phyloP scores from a whole-genome alignment of 2,797 vertebrate genomes.

The Chaetophractus vellerosus region DNA sequence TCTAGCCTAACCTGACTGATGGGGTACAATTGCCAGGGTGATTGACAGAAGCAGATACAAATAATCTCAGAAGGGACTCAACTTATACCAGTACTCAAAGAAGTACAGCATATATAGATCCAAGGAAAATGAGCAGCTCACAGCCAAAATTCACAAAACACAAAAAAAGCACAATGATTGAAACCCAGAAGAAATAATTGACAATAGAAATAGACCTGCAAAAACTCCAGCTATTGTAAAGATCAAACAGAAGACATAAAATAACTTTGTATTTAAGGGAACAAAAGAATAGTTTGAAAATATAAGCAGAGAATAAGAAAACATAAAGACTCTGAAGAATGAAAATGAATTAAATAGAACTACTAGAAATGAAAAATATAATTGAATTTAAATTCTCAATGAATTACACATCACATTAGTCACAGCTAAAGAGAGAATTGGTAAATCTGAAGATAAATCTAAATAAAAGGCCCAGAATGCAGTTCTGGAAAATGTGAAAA shows the following conservation, averaged over 20 bases:
- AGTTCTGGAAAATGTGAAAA: not conserved
- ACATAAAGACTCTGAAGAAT: not conserved
- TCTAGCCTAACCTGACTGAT: not conserved
- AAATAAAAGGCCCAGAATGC: not conserved
- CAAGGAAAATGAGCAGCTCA: not conserved
- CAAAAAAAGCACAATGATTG: not conserved
- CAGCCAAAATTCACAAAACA: not conserved
- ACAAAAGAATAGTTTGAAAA: not conserved
- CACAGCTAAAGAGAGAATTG: not conserved
- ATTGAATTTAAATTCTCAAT: not conserved
- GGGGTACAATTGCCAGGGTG: not conserved
- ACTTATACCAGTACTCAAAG: not conserved
- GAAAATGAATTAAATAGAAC: not conserved
- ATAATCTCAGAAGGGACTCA: not conserved
- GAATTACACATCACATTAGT: not conserved
- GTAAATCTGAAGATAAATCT: not conserved
- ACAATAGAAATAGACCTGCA: not conserved
- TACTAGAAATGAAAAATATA: not conserved
- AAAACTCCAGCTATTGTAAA: not conserved
- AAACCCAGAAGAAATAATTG: slow-evolving; percentile 4
- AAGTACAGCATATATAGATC: not conserved
- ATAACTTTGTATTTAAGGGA: not conserved
- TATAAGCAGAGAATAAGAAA: not conserved
- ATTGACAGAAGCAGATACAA: not conserved
- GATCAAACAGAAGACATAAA: not conserved